Conservation (phyloP, 2,113 vertebrate genomes). For the Plestiodon gilberti region DNA sequence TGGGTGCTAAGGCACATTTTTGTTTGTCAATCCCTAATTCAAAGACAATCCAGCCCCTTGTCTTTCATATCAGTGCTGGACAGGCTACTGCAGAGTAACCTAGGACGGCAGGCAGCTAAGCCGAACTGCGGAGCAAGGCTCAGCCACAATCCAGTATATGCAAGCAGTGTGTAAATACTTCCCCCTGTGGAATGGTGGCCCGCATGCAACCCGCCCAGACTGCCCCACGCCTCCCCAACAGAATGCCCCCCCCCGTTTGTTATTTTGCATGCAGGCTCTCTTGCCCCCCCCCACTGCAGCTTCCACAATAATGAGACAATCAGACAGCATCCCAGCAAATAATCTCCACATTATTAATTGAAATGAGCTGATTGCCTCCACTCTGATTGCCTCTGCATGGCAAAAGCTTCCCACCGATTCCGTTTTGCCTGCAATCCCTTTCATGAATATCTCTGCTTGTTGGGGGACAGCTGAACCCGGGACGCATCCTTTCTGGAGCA, state of each 20-base stretch:
- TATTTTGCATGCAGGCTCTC: neutral
- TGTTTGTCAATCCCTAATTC: neutral
- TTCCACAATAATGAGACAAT: slow-evolving; percentile 15
- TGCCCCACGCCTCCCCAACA: neutral
- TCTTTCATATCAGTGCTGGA: neutral
- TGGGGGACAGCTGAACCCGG: slow-evolving; percentile 52
- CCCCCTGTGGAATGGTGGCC: neutral
- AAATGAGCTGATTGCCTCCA: slow-evolving; percentile 36
- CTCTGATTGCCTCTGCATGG: slow-evolving; percentile 22
- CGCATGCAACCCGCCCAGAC: too few relatives aligned
- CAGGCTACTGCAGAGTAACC: neutral
- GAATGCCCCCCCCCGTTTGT: neutral
- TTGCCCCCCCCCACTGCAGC: neutral
- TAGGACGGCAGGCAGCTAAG: too few relatives aligned
- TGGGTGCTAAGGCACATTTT: too few relatives aligned
- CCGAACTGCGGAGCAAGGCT: too few relatives aligned
- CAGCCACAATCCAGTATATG: neutral
- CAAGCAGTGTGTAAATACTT: neutral
- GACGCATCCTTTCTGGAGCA: slow-evolving; percentile 10
- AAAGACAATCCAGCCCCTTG: neutral
- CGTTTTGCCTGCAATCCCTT: slow-evolving; percentile 30
- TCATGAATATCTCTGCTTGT: slow-evolving; percentile 57
- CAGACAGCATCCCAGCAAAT: slow-evolving; percentile 36
- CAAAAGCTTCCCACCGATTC: slow-evolving; percentile 22
- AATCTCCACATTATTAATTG: slow-evolving; percentile 43